Base-by-base conservation (phyloP, 2,113 vertebrate genomes). In the Notiomystis cincta region DNA sequence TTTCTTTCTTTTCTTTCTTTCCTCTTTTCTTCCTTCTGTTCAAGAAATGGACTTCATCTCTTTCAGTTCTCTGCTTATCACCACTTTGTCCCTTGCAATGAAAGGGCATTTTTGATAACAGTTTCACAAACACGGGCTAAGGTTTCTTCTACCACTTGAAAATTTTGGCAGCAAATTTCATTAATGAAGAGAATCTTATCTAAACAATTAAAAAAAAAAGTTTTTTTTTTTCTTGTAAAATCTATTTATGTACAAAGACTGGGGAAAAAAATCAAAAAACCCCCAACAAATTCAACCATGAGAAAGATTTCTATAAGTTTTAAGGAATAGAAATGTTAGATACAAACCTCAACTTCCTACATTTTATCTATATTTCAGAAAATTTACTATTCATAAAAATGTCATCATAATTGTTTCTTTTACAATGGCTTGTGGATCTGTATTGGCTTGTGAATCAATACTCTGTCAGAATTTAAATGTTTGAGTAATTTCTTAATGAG, bases 181-280 rank as follows among this genome's bases (percentile, higher is more conserved):
- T 80, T 67, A 69, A 67, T 23, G 13, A 51, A 66, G 18, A 8
- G 8, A 66, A 85, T 15, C 4, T 56, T 82, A 58, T 42, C 12
- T 76, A 53, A 77, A 33, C 6, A 67, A 48, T 24, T 70, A 38
- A n/a, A 77, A 70, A 1, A 7, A 60, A 66, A 75, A 83, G 3
- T 44, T 7, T 15, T 5, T 13, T 79, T 48, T 38, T n/a, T 33
- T 47, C 3, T 71, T 78, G 8, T n/a, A 64, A 77, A 87, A 58
- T 51, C 7, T 0, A 0, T 2, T 50, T 18, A 51, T 27, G 2
- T 35, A 35, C 0, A 11, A 22, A 23, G 16, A 24, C 4, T 42
- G 7, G 7, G 10, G 1, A 6, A 48, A 9, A 58, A 12, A 37
- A 31, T 5, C 2, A 8, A 10, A 62, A 64, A 70, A 13, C 1